phyloP scores from a whole-genome alignment of 2,113 vertebrate species.

The Eulacestoma nigropectus region DNA sequence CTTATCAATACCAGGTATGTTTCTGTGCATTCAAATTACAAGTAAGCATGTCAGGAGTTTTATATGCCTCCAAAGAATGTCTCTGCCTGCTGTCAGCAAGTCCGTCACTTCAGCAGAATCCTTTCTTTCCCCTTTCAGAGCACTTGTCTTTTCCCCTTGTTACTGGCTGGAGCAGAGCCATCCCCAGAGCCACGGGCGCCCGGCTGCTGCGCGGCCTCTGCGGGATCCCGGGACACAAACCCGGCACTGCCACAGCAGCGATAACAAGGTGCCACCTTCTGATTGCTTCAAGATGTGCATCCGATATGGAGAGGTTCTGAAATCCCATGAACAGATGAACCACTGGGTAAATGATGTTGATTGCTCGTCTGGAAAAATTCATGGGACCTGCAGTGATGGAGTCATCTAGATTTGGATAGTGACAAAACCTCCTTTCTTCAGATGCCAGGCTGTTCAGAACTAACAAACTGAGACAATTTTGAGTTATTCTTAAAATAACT shows the following conservation, averaged over 20 bases:
- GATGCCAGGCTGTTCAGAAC: neutral
- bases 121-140: neutral
- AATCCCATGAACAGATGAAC: neutral
- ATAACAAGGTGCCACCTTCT: conserved; percentile 34
- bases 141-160: accelerated
- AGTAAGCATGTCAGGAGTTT: accelerated
- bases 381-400: accelerated
- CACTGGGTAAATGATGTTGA: neutral
- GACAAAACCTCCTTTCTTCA: neutral
- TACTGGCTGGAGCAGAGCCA: accelerated
- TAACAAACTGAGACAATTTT: neutral
- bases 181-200: accelerated
- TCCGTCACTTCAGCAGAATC: neutral
- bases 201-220: accelerated
- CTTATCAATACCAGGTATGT: neutral
- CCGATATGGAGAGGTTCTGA: neutral
- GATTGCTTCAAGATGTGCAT: neutral
- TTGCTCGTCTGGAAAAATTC: neutral
- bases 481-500: neutral
- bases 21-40: neutral
- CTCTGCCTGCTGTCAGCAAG: neutral
- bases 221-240: neutral
- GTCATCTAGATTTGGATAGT: too few species aligned
- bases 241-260: accelerated
- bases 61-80: neutral